Percentiles rank a stretch among this genome's conserved stretches.
Conservation (phyloP, 2,797 vertebrate genomes). For the Choloepus didactylus region DNA sequence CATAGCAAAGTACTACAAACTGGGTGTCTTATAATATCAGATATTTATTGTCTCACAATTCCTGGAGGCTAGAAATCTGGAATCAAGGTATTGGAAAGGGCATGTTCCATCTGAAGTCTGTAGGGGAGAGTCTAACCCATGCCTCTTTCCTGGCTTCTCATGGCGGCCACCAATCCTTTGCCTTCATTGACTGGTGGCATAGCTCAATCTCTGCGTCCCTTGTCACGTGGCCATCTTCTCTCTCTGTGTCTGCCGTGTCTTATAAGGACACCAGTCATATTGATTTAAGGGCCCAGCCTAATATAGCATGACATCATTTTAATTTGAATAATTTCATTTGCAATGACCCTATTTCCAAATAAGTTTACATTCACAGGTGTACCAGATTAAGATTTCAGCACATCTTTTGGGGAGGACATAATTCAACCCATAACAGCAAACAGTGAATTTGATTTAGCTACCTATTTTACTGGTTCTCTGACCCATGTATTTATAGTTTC, state of each 20-base stretch:
- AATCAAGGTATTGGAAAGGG: background rate
- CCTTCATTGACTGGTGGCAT: background rate
- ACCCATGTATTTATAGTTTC: background rate
- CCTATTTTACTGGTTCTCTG: background rate
- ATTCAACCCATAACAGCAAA: background rate
- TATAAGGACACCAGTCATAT: background rate
- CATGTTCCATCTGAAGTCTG: background rate
- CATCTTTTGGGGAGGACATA: too few species aligned
- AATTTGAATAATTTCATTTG: background rate
- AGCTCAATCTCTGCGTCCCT: background rate
- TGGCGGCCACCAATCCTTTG: background rate
- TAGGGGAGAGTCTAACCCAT: too few species aligned
- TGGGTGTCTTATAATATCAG: too few species aligned
- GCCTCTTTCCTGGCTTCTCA: background rate
- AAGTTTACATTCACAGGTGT: too few species aligned
- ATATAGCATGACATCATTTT: background rate
- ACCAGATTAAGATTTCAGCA: too few species aligned
- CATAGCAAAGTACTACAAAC: background rate
- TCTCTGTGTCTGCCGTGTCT: background rate
- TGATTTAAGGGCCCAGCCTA: background rate
- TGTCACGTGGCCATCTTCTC: background rate
- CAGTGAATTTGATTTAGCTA: background rate
- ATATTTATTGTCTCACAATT: too few species aligned
- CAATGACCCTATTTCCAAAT: background rate
- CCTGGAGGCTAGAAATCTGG: too few species aligned